Evolutionary conservation across 2,113 vertebrate genomes (phyloP), one percentile per base, ranked within the genome.

Genomic region (Steatornis caripensis): DNA sequence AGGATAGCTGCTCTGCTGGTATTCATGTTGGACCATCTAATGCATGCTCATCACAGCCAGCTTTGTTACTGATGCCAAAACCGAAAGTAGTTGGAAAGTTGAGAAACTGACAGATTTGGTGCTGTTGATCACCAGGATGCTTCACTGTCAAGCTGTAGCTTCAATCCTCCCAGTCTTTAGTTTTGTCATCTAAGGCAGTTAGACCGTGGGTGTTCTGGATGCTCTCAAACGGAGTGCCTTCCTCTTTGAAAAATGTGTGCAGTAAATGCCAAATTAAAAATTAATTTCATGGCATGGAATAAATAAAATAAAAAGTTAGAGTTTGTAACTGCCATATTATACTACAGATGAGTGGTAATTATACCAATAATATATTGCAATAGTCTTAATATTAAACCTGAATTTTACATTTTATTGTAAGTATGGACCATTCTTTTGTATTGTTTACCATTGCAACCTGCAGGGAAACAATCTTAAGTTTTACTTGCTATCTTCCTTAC

Each of bases 21-120:
- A 2, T 16, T 5, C 2, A 0, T 22, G 12, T 54, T 62, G 57
- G 54, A 71, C 69, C 14, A 10, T 12, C 15, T 49, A 61, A n/a
- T 10, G 22, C 12, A 3, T 14, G 15, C 7, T 54, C 11, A 66
- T 87, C 15, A 10, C 81, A 81, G 90, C 39, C 48, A 37, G 58
- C 46, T 46, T 78, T 18, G 18, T 77, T 48, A 10, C 46, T 87
- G 20, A 48, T 75, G 74, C 36, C 27, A 75, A 29, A 75, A 46
- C 0, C 36, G 74, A 36, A 87, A 76, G 43, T 32, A 19, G 32
- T 51, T 78, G 60, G 46, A 39, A 82, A 82, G 46, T 4, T 93
- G 64, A 48, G 89, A 87, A 77, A 41, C 8, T 0, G 11, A 2
- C n/a, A 54, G 57, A 16, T 76, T 68, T 76, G 64, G 30, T 84